Percentiles rank a stretch among this genome's conserved stretches.
Conservation (phyloP, 2,113 vertebrate genomes). For the Anser cygnoides region DNA sequence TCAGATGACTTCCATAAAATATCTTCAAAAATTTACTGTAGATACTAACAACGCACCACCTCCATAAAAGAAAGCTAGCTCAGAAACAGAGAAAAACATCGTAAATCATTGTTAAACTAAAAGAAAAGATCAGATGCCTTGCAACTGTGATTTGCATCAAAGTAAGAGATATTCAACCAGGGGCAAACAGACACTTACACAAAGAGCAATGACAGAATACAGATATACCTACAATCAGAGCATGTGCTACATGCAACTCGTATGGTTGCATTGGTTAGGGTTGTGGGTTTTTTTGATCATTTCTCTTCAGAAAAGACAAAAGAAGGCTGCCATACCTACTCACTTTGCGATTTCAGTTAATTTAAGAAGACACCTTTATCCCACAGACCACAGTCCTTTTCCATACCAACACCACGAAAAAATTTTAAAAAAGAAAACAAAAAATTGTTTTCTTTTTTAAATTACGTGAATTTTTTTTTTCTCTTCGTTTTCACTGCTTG, state of each 20-base stretch:
- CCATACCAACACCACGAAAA: not conserved
- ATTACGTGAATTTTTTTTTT: not conserved
- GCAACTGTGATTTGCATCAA: not conserved
- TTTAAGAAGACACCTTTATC: not conserved
- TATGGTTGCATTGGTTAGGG: not conserved
- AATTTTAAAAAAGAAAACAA: not conserved
- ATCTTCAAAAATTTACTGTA: not conserved
- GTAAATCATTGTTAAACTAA: not conserved
- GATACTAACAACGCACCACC: not conserved
- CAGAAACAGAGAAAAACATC: not conserved
- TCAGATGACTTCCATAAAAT: not conserved
- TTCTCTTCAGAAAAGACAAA: not conserved
- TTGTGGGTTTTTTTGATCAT: not conserved
- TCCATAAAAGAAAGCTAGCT: not conserved
- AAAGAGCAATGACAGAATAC: not conserved
- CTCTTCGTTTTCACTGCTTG: not conserved
- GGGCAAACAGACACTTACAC: not conserved
- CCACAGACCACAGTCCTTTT: not conserved
- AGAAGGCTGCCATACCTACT: not conserved
- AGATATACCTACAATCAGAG: not conserved
- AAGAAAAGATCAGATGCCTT: not conserved
- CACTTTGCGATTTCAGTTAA: not conserved
- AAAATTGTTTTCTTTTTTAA: not conserved
- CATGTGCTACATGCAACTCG: not conserved
- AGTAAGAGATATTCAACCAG: not conserved